phyloP scores from a whole-genome alignment of 2,797 vertebrate genomes.

The Salarias fasciatus region DNA sequence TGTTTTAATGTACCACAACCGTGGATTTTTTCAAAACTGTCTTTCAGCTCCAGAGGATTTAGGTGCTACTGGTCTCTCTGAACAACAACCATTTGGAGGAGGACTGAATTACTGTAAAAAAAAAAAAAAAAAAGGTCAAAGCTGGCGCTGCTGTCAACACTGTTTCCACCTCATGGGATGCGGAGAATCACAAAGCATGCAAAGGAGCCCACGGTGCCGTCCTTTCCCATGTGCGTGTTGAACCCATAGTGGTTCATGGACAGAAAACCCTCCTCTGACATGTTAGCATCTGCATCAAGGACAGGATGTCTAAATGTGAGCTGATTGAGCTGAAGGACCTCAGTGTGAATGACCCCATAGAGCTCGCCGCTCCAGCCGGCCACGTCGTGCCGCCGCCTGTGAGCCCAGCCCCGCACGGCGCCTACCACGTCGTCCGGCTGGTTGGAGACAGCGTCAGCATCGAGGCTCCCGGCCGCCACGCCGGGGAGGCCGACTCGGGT shows the following conservation, averaged over 20 bases:
- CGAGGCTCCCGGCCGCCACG: slow-evolving; percentile 47
- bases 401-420: slow-evolving; percentile 74
- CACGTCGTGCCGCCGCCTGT: slow-evolving; percentile 47
- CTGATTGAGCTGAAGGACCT: slow-evolving; percentile 92
- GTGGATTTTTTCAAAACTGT: slow-evolving; percentile 19
- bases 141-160: too few species aligned
- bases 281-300: slow-evolving; percentile 36
- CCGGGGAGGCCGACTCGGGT: slow-evolving; percentile 77
- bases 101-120: slow-evolving; percentile 10
- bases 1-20: background rate
- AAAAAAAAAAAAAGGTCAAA: too few species aligned
- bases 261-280: slow-evolving; percentile 39
- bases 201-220: slow-evolving; percentile 13
- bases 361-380: slow-evolving; percentile 72
- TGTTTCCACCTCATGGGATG: background rate
- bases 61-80: background rate
- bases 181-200: slow-evolving; percentile 12
- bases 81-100: background rate
- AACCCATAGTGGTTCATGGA: slow-evolving; percentile 24
- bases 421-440: slow-evolving; percentile 72
- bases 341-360: slow-evolving; percentile 81
- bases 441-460: slow-evolving; percentile 73
- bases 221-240: slow-evolving; percentile 15
- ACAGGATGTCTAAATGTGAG: slow-evolving; percentile 87
- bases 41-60: slow-evolving; percentile 31